Conservation (phyloP, 2,888 invertebrate genomes). For the Mycalesis mineus region DNA sequence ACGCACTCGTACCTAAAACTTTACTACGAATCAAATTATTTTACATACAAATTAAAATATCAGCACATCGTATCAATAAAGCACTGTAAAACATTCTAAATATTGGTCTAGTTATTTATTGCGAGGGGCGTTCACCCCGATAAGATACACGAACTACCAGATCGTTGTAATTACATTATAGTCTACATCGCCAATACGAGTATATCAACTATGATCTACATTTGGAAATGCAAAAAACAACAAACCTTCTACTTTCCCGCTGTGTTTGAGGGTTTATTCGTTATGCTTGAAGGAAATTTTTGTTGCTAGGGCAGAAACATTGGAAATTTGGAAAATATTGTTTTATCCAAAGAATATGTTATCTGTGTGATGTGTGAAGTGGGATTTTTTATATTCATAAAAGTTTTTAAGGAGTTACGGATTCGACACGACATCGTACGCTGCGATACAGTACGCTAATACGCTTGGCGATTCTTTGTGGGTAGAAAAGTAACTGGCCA, state of each 20-base stretch:
- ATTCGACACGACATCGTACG: too few relatives aligned
- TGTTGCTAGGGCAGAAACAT: too few relatives aligned
- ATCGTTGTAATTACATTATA: conserved; percentile 52
- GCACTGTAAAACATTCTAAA: conserved; percentile 74
- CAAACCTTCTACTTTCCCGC: conserved; percentile 13
- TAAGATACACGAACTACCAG: conserved; percentile 52
- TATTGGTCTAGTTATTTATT: conserved; percentile 77
- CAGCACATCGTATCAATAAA: conserved; percentile 68
- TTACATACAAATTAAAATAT: conserved; percentile 63
- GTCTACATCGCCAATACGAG: conserved; percentile 26
- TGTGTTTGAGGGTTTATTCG: too few relatives aligned
- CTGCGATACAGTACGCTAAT: too few relatives aligned
- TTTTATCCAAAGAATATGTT: too few relatives aligned
- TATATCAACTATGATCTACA: conserved; percentile 22
- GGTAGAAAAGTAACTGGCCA: too few relatives aligned
- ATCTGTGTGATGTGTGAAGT: too few relatives aligned
- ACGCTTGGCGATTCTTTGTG: too few relatives aligned
- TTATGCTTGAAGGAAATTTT: too few relatives aligned
- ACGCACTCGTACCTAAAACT: conserved; percentile 65
- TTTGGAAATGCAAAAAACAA: conserved; percentile 10
- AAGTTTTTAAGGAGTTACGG: too few relatives aligned
- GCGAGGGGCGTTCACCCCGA: conserved; percentile 52
- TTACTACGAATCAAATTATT: conserved; percentile 58
- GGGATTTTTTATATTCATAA: too few relatives aligned
- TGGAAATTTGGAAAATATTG: too few relatives aligned